Percentiles rank a stretch among this genome's conserved stretches.
These are phyloP conservation scores for Drosophila flavopinicola DNA, from an alignment of 2,888 invertebrate genomes.

Conservation along the genomic window DNA sequence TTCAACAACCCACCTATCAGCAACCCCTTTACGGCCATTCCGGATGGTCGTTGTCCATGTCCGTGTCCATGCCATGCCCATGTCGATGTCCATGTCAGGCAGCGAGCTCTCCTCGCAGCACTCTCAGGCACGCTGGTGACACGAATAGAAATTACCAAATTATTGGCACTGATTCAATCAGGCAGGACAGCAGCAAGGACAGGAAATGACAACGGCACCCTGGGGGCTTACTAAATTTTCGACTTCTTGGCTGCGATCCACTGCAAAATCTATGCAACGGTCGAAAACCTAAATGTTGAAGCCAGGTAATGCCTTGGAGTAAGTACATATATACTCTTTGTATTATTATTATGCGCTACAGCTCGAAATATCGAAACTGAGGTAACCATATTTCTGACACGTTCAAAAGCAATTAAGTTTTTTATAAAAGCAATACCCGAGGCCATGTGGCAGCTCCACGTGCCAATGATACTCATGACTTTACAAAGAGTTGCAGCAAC, in stretches of 20 bases:
- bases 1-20: not conserved
- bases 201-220: constrained; percentile 24
- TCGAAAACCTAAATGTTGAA: too few species aligned
- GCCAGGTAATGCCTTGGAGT: too few species aligned
- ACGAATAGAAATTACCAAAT: constrained; percentile 78
- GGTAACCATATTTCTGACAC: constrained; percentile 56
- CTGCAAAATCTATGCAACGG: too few species aligned
- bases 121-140: constrained; percentile 58
- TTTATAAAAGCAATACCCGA: constrained; percentile 34
- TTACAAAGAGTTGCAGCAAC: constrained; percentile 38
- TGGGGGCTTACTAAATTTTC: constrained; percentile 24
- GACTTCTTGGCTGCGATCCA: not conserved
- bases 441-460: constrained; percentile 39
- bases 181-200: constrained; percentile 33
- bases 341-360: not conserved
- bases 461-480: constrained; percentile 49
- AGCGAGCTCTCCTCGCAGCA: constrained; percentile 21
- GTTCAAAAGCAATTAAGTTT: constrained; percentile 75
- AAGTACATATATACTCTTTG: too few species aligned
- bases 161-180: constrained; percentile 78
- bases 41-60: constrained; percentile 18
- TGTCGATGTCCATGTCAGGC: constrained; percentile 11
- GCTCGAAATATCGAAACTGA: constrained; percentile 16
- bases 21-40: constrained; percentile 18
- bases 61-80: too few species aligned